These are phyloP conservation scores for Galagoides demidoff DNA, from an alignment of 2,797 vertebrate genomes.

Conservation along the genomic window DNA sequence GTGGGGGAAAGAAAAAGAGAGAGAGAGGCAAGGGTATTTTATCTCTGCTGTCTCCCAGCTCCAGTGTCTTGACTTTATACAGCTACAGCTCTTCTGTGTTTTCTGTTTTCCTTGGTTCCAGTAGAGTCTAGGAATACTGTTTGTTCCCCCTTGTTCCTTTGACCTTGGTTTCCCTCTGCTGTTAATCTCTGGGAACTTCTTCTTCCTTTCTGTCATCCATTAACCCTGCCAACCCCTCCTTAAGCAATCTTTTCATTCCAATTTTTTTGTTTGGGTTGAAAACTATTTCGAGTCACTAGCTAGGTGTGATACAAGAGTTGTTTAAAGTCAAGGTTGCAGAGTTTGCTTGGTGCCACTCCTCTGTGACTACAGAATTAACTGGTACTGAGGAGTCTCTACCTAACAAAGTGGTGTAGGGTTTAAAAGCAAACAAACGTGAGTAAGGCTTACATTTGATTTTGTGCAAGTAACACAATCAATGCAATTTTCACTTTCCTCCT, in stretches of 20 bases:
- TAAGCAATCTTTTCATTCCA: not conserved
- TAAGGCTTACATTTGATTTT: constrained; percentile 7
- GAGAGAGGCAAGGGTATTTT: not conserved
- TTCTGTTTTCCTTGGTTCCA: not conserved
- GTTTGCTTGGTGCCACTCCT: not conserved
- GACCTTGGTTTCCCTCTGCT: not conserved
- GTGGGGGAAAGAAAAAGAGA: not conserved
- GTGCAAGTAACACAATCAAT: not conserved
- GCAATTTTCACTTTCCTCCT: not conserved
- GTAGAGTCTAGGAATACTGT: not conserved
- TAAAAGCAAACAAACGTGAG: not conserved
- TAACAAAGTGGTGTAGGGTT: not conserved
- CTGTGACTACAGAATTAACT: not conserved
- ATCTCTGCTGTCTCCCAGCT: not conserved
- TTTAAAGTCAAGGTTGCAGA: not conserved
- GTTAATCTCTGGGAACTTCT: not conserved
- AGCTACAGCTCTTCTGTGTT: not conserved
- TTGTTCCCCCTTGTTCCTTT: not conserved
- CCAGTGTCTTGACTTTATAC: not conserved
- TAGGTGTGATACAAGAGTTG: not conserved
- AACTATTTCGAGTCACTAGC: not conserved
- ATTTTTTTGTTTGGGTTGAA: not conserved
- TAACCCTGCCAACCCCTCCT: not conserved
- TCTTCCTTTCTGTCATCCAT: not conserved
- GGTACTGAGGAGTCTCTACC: not conserved